Evolutionary conservation across 30 jellyfish, hydroid and myxozoan genomes (phyloP).

Genomic region (Turritopsis rubra): DNA sequence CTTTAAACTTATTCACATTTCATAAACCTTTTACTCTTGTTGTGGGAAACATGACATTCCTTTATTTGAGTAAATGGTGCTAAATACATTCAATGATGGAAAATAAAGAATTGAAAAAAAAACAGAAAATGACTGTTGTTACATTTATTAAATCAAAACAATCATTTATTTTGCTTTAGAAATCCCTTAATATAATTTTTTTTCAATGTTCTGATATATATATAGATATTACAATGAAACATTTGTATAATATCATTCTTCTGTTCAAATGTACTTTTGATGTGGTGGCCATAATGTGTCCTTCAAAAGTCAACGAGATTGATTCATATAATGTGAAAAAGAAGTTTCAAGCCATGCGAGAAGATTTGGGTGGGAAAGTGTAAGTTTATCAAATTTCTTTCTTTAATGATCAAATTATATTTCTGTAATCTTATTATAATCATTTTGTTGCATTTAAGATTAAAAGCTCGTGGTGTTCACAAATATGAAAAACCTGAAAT

Average conservation of each 20-base stretch:
- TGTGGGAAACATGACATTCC: too few relatives aligned
- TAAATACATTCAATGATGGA: too few relatives aligned
- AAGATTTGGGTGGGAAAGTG: not conserved
- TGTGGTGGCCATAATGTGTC: not conserved
- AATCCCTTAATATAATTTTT: too few relatives aligned
- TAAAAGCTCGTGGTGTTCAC: not conserved
- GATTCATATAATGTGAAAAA: slow-evolving; percentile 16
- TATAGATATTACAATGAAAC: not conserved
- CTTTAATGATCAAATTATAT: not conserved
- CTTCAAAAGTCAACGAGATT: not conserved
- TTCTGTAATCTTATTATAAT: not conserved
- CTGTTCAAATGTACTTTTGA: not conserved
- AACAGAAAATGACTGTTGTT: too few relatives aligned
- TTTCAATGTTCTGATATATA: too few relatives aligned
- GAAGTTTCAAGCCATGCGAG: slow-evolving; percentile 1
- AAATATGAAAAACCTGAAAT: not conserved
- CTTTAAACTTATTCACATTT: too few relatives aligned
- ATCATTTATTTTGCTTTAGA: too few relatives aligned
- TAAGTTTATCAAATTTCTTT: not conserved
- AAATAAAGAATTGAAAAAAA: too few relatives aligned
- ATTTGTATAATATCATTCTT: not conserved
- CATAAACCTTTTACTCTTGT: too few relatives aligned
- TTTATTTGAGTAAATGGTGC: too few relatives aligned
- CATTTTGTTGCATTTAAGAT: not conserved
- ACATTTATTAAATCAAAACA: too few relatives aligned